phyloP scores from a whole-genome alignment of 2,888 invertebrate species.

The Cheiracanthium punctorium region DNA sequence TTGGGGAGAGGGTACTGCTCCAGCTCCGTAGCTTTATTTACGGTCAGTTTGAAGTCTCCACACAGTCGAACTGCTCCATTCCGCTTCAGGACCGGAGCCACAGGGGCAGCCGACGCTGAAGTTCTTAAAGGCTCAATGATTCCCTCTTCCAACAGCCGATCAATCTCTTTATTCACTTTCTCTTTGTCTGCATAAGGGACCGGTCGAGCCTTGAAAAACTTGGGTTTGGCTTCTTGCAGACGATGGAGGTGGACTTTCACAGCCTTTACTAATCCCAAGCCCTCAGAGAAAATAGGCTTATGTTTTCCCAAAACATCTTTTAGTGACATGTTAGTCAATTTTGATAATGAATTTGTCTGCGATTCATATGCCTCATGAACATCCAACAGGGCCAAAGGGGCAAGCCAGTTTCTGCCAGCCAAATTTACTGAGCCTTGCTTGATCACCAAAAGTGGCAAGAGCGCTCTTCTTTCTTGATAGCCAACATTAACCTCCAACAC shows the following conservation, averaged over 20 bases:
- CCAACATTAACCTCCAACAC: neutral
- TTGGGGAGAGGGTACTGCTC: neutral
- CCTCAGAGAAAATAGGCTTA: neutral
- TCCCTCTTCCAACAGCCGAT: neutral
- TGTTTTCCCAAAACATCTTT: too few relatives aligned
- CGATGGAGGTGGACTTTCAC: conserved; percentile 12
- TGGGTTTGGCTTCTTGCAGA: neutral
- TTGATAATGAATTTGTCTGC: too few relatives aligned
- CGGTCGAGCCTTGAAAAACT: conserved; percentile 17
- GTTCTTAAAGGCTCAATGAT: neutral
- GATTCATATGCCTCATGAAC: too few relatives aligned
- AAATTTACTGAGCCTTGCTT: neutral
- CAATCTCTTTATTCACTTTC: conserved; percentile 23
- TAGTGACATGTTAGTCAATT: too few relatives aligned
- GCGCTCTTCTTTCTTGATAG: neutral
- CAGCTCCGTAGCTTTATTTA: neutral
- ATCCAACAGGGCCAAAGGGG: too few relatives aligned
- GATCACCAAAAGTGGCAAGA: neutral
- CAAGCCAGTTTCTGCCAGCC: neutral
- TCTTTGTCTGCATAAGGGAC: conserved; percentile 12
- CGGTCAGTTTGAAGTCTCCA: conserved; percentile 17
- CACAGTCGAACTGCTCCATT: neutral
- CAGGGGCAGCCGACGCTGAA: neutral
- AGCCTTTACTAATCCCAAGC: neutral
- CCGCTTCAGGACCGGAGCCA: conserved; percentile 3